Base-by-base conservation (phyloP, 2,888 invertebrate genomes). In the Catocala fraxini region DNA sequence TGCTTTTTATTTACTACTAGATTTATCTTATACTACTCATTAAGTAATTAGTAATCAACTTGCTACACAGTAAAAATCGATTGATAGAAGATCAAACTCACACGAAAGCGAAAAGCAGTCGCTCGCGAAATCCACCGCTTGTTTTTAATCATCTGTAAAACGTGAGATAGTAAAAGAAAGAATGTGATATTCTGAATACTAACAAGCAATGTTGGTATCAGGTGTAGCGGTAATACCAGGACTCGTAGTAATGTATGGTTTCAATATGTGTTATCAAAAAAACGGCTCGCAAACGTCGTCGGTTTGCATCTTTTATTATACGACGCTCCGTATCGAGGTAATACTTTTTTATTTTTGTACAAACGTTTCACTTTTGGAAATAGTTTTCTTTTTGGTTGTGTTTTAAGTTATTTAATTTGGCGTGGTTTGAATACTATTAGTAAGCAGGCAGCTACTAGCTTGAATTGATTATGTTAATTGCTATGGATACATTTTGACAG, bases 211-310 rank as follows among this genome's bases (percentile, higher is more conserved):
- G 65, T 71, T 64, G 80, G 87, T 75, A 85, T 85, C 88, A 89
- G 89, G 89, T 89, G 89, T 81, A 80, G 69, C 73, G 70, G 82
- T 82, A 82, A 83, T 83, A 81, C 83, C 78, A 72, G 69, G 66
- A 78, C 68, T 79, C 73, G 75, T 75, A 75, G 82, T 87, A 85
- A 89, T 83, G 84, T 87, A 89, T 86, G 83, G 85, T 84, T 87
- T 84, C 87, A 86, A 87, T 86, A 84, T 81, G 71, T 77, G 81
- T 80, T 81, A 80, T 79, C 80, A 75, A 75, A 82, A 77, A 75
- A 73, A 70, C 55, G 59, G 67, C 64, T 65, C 70, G 65, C 73
- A 75, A 75, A 72, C 65, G 76, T 73, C 75, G 68, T 65, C 68
- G 63, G 70, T 75, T 80, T 81, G 78, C 79, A 77, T 82, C 80